These are phyloP conservation scores for Tipula vernalis DNA, from an alignment of 2,888 invertebrate species.

Conservation along the genomic window DNA sequence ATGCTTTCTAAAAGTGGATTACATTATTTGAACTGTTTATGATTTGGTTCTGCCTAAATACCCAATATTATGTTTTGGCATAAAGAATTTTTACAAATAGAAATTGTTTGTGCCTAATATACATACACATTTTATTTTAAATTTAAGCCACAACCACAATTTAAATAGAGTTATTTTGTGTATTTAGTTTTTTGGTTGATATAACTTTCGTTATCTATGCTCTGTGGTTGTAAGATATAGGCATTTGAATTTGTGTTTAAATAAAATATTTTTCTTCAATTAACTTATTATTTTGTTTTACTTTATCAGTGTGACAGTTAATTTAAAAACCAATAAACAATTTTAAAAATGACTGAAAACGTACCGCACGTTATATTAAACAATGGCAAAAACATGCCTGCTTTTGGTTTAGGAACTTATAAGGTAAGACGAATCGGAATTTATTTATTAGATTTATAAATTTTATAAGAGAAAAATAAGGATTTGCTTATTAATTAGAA, in stretches of 20 bases:
- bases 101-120: no score
- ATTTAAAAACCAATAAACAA: background rate
- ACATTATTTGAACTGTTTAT: no score
- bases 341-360: background rate
- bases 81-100: no score
- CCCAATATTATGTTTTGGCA: no score
- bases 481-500: no score
- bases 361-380: constrained; percentile 29
- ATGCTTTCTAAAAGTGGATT: no score
- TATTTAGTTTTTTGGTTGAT: background rate
- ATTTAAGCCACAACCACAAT: no score
- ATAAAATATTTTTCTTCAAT: background rate
- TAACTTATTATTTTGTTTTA: background rate
- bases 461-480: background rate
- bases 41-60: no score
- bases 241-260: background rate
- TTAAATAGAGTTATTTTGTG: background rate
- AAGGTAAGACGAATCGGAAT: constrained; percentile 31
- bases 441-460: background rate
- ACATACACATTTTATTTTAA: no score
- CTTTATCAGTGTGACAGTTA: background rate
- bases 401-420: constrained; percentile 52
- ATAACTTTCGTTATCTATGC: background rate
- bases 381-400: constrained; percentile 45
- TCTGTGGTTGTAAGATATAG: background rate